These are phyloP conservation scores for Limnephilus auricula DNA, from an alignment of 2,888 invertebrate genomes.

Conservation along the genomic window DNA sequence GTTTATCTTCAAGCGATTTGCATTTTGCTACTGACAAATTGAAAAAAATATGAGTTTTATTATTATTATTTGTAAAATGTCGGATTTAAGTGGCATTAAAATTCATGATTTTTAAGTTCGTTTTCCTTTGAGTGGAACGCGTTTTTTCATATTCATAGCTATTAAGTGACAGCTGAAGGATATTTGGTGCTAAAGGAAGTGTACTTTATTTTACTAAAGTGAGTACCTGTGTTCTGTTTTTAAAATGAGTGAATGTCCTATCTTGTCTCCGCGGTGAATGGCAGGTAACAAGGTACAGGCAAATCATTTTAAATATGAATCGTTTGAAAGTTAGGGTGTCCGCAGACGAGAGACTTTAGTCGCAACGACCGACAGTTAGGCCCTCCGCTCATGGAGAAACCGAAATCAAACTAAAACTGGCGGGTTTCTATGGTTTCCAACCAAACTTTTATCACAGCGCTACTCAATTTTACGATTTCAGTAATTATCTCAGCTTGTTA, in stretches of 20 bases:
- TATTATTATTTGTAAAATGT: not conserved
- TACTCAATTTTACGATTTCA: too few relatives aligned
- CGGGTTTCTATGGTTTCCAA: too few relatives aligned
- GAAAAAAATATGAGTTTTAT: not conserved
- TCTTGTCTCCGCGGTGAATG: not conserved
- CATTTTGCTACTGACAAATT: not conserved
- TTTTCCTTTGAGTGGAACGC: not conserved
- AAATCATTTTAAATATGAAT: too few relatives aligned
- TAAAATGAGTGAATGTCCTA: not conserved
- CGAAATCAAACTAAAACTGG: too few relatives aligned
- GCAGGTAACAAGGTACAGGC: not conserved
- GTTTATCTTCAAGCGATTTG: not conserved
- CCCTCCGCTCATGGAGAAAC: too few relatives aligned
- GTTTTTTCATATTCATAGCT: not conserved
- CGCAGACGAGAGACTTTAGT: too few relatives aligned
- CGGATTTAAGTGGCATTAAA: not conserved
- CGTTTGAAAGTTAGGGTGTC: too few relatives aligned
- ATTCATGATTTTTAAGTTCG: not conserved
- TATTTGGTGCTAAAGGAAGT: not conserved
- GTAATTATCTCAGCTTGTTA: too few relatives aligned
- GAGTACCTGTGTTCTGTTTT: not conserved
- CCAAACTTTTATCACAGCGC: too few relatives aligned
- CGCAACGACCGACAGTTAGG: too few relatives aligned
- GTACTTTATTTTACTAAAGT: not conserved
- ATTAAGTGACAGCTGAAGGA: not conserved